phyloP scores from a whole-genome alignment of 2,113 vertebrate genomes.

The Oenanthe melanoleuca region DNA sequence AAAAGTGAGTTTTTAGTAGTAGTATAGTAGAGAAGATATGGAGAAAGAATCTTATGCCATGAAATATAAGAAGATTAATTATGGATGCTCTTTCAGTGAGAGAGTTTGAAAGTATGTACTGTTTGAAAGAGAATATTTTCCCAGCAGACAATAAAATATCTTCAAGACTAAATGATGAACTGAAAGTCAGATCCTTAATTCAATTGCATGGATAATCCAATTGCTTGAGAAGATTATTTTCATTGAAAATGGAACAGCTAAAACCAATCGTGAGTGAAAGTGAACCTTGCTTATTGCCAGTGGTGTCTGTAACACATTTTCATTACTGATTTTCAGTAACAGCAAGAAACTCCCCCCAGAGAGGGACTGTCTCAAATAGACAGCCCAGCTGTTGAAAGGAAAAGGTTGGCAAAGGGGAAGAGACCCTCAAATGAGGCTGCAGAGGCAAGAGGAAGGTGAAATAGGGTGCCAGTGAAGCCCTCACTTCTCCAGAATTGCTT shows the following conservation, averaged over 20 bases:
- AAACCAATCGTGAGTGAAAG: background rate
- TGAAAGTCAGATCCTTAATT: background rate
- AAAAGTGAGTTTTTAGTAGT: background rate
- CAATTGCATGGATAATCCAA: background rate
- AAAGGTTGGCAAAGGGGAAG: background rate
- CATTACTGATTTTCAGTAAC: background rate
- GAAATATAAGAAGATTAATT: constrained; percentile 8
- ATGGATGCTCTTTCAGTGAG: background rate
- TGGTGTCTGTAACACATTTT: background rate
- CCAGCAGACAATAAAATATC: background rate
- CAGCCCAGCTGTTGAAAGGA: background rate
- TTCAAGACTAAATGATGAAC: background rate
- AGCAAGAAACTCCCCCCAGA: background rate
- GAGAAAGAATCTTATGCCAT: background rate
- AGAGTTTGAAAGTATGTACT: background rate
- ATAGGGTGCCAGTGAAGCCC: background rate
- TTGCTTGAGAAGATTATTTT: background rate
- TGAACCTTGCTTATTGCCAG: background rate
- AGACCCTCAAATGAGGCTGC: accelerated
- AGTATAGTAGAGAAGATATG: background rate
- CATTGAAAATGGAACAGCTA: background rate
- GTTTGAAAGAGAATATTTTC: background rate
- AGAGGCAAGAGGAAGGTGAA: background rate
- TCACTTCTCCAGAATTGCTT: background rate
- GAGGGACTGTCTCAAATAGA: background rate